Base-by-base conservation (phyloP, 2,888 invertebrate species). In the Gryllus longicercus region DNA sequence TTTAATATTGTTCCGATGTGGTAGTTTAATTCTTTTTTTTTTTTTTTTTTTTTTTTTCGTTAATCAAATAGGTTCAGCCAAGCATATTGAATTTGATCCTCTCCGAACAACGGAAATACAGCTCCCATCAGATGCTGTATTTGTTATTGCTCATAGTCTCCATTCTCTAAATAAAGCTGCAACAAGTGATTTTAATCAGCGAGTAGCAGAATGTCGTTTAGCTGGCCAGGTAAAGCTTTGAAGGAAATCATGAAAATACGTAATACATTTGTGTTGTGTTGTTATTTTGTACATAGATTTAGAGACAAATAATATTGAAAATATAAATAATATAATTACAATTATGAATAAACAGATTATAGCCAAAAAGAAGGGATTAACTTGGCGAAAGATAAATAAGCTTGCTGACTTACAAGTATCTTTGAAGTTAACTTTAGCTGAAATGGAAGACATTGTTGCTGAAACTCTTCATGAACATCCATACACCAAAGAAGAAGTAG, bases 131-230 rank as follows among this genome's bases (percentile, higher is more conserved):
- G 93, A 93, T 82, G 95, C 94, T 18, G 92, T 93, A 51, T 99
- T 99, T 88, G 96, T 99, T 2, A 95, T 99, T 80, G 95, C 96
- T 74, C 97, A 99, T 87, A 96, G 96, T 86, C 88, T 95, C 82
- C 93, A 92, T 0, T 93, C 94, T 86, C 92, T 95, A 83, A 98
- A 99, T 87, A 99, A 99, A 89, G 99, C 98, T 14, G 96, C 97
- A 18, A 95, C 96, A 0, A 91, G 92, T 74, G 94, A 97, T 87
- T 99, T 92, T 87, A 99, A 99, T 87, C 92, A 93, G 83, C 89
- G 99, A 79, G 99, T 99, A 0, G 94, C 95, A 74, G 99, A 99
- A 88, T 99, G 99, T 85, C 92, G 96, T 79, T 87, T 98, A 49
- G 97, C 96, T n/a, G 93, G 94, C 82, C 92, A 95, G 92, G 92